Conservation (phyloP, 2,888 invertebrate genomes). For the Halocaridina rubra region DNA sequence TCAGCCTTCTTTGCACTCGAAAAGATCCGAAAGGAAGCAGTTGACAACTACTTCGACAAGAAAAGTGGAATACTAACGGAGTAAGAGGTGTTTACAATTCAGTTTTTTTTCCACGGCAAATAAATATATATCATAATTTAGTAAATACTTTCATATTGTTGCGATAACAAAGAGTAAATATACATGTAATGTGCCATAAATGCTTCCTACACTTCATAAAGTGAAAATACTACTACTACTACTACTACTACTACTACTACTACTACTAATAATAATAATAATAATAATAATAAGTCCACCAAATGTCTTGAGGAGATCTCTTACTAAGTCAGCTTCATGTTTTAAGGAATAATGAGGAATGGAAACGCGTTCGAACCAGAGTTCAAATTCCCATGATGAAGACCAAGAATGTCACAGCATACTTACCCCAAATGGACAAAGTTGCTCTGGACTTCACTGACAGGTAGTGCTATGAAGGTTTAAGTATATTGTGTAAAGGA, state of each 20-base stretch:
- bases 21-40: slow-evolving; percentile 67
- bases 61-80: slow-evolving; percentile 70
- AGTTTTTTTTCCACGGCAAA: too few species aligned
- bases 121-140: too few species aligned
- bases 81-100: too few species aligned
- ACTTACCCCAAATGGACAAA: slow-evolving; percentile 67
- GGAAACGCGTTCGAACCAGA: slow-evolving; percentile 88
- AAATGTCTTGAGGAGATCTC: too few species aligned
- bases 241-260: too few species aligned
- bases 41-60: slow-evolving; percentile 66
- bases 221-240: background rate
- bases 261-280: too few species aligned
- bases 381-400: slow-evolving; percentile 91
- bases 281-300: too few species aligned
- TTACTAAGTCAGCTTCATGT: too few species aligned
- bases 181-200: background rate
- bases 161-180: background rate
- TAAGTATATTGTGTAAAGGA: too few species aligned
- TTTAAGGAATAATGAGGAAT: slow-evolving; percentile 87
- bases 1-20: slow-evolving; percentile 69
- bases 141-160: too few species aligned
- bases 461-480: too few species aligned
- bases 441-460: slow-evolving; percentile 68
- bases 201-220: background rate
- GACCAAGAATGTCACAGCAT: slow-evolving; percentile 74